Conservation (phyloP, 2,888 invertebrate species). For the Polydrusus tereticollis region DNA sequence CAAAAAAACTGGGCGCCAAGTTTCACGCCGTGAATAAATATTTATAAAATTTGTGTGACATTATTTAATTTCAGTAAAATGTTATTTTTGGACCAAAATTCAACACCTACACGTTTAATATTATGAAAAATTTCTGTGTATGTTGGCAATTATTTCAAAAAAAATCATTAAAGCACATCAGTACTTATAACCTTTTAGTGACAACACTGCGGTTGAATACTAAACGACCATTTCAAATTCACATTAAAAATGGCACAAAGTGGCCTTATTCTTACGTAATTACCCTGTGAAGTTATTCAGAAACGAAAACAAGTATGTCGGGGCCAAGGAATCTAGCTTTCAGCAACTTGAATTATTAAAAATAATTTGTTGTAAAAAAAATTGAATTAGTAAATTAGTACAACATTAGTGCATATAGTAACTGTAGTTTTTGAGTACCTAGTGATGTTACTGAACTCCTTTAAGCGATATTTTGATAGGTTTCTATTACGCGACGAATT, state of each 20-base stretch:
- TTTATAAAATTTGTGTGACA: constrained; percentile 14
- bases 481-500: no score
- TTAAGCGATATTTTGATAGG: no score
- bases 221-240: not conserved
- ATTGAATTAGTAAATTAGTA: no score
- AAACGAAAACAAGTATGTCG: constrained; percentile 34
- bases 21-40: constrained; percentile 16
- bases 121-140: constrained; percentile 18
- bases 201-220: not conserved
- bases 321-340: constrained; percentile 43
- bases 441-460: no score
- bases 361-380: constrained; percentile 20
- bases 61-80: constrained; percentile 12
- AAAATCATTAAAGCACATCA: not conserved
- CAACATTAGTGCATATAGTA: no score
- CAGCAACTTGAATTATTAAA: constrained; percentile 22
- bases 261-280: constrained; percentile 32
- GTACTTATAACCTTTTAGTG: not conserved
- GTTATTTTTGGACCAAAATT: constrained; percentile 16
- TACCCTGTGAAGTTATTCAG: constrained; percentile 26
- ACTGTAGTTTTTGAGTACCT: no score
- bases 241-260: not conserved
- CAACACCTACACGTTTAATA: constrained; percentile 5
- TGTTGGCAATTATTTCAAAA: constrained; percentile 10
- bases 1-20: constrained; percentile 29